Evolutionary conservation across 2,888 invertebrate species (phyloP).

Genomic region (Gibbula magus): DNA sequence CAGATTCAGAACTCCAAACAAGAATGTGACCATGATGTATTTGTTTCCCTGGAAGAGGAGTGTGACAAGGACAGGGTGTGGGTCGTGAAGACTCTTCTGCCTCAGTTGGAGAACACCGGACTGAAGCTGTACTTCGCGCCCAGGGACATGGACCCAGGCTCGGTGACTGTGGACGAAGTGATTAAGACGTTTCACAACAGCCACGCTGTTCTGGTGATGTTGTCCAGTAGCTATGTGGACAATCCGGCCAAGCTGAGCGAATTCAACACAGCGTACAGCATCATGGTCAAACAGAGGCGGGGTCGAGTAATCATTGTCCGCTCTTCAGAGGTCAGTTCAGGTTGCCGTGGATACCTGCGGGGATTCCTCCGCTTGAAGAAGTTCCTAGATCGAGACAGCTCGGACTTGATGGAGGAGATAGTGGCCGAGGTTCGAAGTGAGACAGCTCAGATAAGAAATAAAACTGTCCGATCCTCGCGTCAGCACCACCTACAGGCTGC

Average conservation of each 20-base stretch:
- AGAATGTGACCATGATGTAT: neutral
- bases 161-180: neutral
- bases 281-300: neutral
- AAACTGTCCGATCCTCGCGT: no score
- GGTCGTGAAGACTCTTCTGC: neutral
- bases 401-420: neutral
- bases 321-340: neutral
- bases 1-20: neutral
- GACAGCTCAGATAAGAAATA: no score
- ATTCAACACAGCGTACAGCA: neutral
- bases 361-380: neutral
- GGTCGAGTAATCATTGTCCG: neutral
- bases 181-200: neutral
- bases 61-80: neutral
- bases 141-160: conserved; percentile 2
- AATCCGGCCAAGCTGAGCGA: neutral
- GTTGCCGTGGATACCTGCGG: neutral
- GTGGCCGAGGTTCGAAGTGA: no score
- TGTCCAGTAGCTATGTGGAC: neutral
- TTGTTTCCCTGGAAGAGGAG: neutral
- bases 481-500: no score
- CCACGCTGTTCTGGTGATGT: neutral
- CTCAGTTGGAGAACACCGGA: neutral
- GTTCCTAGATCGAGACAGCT: neutral
- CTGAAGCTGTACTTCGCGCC: neutral